These are phyloP conservation scores for Nothobranchius furzeri DNA, from an alignment of 2,113 vertebrate species.

Conservation along the genomic window DNA sequence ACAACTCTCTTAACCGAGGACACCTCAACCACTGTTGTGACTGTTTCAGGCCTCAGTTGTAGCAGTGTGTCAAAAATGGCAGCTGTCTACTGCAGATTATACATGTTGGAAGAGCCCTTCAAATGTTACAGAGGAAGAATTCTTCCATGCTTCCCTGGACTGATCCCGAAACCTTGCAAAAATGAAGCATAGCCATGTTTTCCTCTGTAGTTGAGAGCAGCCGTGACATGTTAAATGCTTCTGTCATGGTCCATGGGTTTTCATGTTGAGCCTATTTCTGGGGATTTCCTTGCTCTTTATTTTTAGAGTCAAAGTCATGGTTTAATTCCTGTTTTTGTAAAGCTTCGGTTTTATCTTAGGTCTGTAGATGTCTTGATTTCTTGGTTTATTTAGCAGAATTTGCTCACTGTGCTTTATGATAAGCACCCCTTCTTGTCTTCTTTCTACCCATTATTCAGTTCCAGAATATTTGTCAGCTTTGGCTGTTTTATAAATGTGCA, in stretches of 20 bases:
- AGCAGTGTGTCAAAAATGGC: slow-evolving; percentile 12
- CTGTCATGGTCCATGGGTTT: slow-evolving; percentile 1
- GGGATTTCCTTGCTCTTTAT: background rate
- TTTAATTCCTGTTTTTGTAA: background rate
- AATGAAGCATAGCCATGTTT: slow-evolving; percentile 65
- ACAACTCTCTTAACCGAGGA: slow-evolving; percentile 59
- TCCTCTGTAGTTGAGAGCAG: slow-evolving; percentile 66
- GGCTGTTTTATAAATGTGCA: too few relatives aligned
- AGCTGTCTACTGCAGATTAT: slow-evolving; percentile 66
- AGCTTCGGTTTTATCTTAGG: background rate
- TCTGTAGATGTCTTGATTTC: background rate
- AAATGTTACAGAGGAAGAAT: slow-evolving; percentile 56
- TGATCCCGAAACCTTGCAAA: slow-evolving; percentile 67
- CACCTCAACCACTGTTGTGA: slow-evolving; percentile 61
- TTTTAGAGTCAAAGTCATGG: background rate
- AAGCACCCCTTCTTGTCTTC: too few relatives aligned
- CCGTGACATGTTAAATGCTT: slow-evolving; percentile 64
- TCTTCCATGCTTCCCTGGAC: slow-evolving; percentile 53
- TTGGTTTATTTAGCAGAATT: background rate
- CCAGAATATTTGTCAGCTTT: too few relatives aligned
- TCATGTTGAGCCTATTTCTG: background rate
- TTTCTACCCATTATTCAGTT: too few relatives aligned
- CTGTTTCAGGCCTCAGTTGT: slow-evolving; percentile 58
- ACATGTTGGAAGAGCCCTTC: slow-evolving; percentile 53
- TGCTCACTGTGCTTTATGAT: background rate